Base-by-base conservation (phyloP, 2,888 invertebrate genomes). In the Calliphora vomitoria region DNA sequence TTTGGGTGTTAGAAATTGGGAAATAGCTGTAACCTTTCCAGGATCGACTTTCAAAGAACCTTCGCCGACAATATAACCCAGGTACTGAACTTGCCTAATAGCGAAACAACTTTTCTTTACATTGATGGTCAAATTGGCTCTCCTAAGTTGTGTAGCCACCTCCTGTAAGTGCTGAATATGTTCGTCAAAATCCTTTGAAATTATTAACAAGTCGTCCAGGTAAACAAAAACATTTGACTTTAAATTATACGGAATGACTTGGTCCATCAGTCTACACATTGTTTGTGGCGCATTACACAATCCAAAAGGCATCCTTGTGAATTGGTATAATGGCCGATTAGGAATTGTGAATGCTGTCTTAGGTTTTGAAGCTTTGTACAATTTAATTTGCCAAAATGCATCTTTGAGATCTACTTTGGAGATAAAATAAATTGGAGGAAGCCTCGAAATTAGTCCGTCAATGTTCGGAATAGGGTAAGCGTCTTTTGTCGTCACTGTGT, bases 211-310 rank as follows among this genome's bases (percentile, higher is more conserved):
- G 35, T 76, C 64, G 31, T 76, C 50, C 31, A 76, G 15, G 47
- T 64, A 76, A 1, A 76, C 64, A 41, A 76, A 76, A 4, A 76
- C 64, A 15, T 50, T 47, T 25, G 76, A 11, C 8, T 76, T 76
- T 18, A 76, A 53, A 38, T 76, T 50, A 11, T 76, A 64, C 15
- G 64, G 76, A n/a, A 76, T 76, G 5, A 60, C 60, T 10, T 35
- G 44, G 47, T 76, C 76, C 76, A 76, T 76, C 8, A 76, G 35
- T 76, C 76, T 62, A 11, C 76, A 76, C 60, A 76, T 15, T 3
- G 64, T 20, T 53, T 76, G 76, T 15, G 76, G 50, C 6, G 76
- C 76, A 18, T 64, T 76, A 35, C 76, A 76, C 15, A 76, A 50
- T 50, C 76, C 76, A 64, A 76, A 76, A 13, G 76, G 76, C 64